Evolutionary conservation across 2,888 invertebrate genomes (phyloP), one percentile per base, ranked within the genome.

Genomic region (Melanostoma scalare): DNA sequence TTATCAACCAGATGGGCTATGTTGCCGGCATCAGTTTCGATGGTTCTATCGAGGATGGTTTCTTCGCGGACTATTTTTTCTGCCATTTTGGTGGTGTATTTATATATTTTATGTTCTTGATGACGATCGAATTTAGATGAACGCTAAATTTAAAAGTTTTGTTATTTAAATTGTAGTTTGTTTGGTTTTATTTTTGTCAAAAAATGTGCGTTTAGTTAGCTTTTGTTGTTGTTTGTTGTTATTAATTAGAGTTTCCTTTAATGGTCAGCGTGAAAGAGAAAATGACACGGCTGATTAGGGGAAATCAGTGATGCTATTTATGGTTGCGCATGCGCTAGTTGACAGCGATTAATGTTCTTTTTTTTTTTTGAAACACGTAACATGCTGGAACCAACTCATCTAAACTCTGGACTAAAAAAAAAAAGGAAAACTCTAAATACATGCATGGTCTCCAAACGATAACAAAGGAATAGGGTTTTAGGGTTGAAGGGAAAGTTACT

Each of bases 11-110:
- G 58, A 36, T 75, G 69, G 4, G 85, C 87, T 20, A 87, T 87
- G 20, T 20, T 20, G 31, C 87, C 87, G 4, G 88, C 87, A 31
- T 88, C 89, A 20, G 71, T 80, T 38, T 87, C 88, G 2, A 87
- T 87, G 8, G 88, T 86, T 9, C 89, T 65, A 61, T 84, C 79
- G 48, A 79, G 48, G 20, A 84, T 63, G 9, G 74, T 69, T 61
- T 84, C 44, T 35, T 84, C 79, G 40, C 87, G 31, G 91, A 67
- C 71, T 10, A 78, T 69, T 79, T 81, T 60, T 0, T 76, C 60
- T 61, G 20, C 73, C 82, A 82, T 82, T 4, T 33, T 68, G 36
- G 36, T 40, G 20, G 36, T 40, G 20, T 20, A 5, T 3, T 35
- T 10, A 4, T 36, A 4, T 36, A n/a, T 30, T 9, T 40, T n/a